Evolutionary conservation across 2,888 invertebrate genomes (phyloP).

Genomic region (Pyrgus malvae): DNA sequence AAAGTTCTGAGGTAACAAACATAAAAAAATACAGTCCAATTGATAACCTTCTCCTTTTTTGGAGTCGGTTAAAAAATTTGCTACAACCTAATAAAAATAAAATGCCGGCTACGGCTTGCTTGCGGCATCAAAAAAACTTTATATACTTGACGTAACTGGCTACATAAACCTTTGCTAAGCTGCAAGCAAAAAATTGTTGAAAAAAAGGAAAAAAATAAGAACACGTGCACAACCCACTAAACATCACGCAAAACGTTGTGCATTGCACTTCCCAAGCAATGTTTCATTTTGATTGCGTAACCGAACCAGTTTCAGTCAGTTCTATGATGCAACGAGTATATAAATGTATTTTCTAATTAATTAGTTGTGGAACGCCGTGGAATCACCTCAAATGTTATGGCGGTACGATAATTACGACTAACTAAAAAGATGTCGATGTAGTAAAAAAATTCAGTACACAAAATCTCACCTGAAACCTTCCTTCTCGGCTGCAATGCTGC

Average conservation of each 20-base stretch:
- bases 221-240: slow-evolving; percentile 14
- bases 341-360: slow-evolving; percentile 32
- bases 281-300: slow-evolving; percentile 15
- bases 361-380: slow-evolving; percentile 5
- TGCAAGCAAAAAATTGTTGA: not conserved
- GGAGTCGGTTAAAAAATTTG: too few species aligned
- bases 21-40: too few species aligned
- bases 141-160: too few species aligned
- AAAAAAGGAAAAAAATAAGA: not conserved
- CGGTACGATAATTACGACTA: not conserved
- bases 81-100: too few species aligned
- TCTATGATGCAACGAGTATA: slow-evolving; percentile 12
- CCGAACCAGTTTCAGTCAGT: slow-evolving; percentile 15
- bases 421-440: not conserved
- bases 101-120: too few species aligned
- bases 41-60: too few species aligned
- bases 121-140: too few species aligned
- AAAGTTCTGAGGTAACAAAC: too few species aligned
- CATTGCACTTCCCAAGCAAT: slow-evolving; percentile 14
- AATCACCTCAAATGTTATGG: not conserved
- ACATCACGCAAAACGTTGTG: slow-evolving; percentile 4
- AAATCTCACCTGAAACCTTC: too few species aligned
- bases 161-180: not conserved
- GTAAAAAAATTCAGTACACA: too few species aligned
- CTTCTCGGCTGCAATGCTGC: too few species aligned